A percentile compares a stretch with the other conserved stretches of the same genome.
Evolutionary conservation across 2,888 invertebrate genomes (phyloP).

Genomic region (Pachymerium ferrugineum): DNA sequence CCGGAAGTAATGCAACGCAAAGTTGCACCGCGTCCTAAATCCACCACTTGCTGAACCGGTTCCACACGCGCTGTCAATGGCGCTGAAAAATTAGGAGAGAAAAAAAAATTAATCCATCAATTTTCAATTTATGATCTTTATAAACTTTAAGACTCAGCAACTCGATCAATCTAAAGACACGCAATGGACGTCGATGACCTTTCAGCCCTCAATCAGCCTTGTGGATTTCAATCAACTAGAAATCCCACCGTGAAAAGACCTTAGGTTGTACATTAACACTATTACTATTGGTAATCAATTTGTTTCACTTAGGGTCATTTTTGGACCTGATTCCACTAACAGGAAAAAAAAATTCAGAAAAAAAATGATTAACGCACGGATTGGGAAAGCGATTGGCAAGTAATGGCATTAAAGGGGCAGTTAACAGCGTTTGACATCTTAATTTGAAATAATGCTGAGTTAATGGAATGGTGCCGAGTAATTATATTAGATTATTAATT

Average conservation of each 20-base stretch:
- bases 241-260: not conserved
- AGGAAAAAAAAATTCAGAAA: no score
- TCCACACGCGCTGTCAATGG: constrained; percentile 81
- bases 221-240: not conserved
- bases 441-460: no score
- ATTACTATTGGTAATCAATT: no score
- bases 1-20: constrained; percentile 57
- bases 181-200: not conserved
- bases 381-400: no score
- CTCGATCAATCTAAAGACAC: not conserved
- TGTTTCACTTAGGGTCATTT: no score
- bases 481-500: no score
- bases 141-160: not conserved
- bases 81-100: constrained; percentile 51
- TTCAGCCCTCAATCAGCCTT: not conserved
- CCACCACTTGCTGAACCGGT: constrained; percentile 84
- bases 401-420: no score
- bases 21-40: constrained; percentile 85
- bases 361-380: no score
- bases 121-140: not conserved
- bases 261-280: no score
- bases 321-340: no score
- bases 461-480: no score
- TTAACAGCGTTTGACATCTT: no score
- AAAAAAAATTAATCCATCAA: not conserved